A percentile compares a stretch with the other conserved stretches of the same genome.
Evolutionary conservation across 1,140 invertebrate species (phyloP).

Genomic region (Leptoteleia sp.): DNA sequence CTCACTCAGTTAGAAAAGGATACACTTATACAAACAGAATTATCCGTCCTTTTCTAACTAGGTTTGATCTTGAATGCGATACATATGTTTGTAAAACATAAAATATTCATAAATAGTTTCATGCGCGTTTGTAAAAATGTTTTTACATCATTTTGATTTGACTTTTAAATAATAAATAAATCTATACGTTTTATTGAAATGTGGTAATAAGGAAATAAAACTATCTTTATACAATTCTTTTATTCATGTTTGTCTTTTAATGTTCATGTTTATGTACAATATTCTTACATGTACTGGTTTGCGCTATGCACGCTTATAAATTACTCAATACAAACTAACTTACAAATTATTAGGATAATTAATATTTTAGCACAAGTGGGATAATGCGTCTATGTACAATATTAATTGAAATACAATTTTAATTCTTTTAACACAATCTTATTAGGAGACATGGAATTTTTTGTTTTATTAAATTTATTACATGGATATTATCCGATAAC

Average conservation of each 20-base stretch:
- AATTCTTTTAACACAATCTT: constrained; percentile 20
- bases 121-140: too few species aligned
- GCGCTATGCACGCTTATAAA: constrained; percentile 67
- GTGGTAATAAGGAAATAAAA: constrained; percentile 14
- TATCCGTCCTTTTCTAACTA: too few species aligned
- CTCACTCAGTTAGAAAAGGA: too few species aligned
- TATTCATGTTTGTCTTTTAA: constrained; percentile 50
- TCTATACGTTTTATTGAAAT: too few species aligned
- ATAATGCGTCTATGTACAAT: constrained; percentile 68
- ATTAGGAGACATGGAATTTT: constrained; percentile 10
- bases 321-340: constrained; percentile 64
- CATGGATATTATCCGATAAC: too few species aligned
- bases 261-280: constrained; percentile 70
- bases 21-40: too few species aligned
- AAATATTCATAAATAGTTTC: too few species aligned
- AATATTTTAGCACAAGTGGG: constrained; percentile 67
- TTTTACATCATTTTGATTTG: too few species aligned
- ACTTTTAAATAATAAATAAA: too few species aligned
- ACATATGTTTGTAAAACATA: too few species aligned
- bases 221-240: not conserved
- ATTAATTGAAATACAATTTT: constrained; percentile 56
- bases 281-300: constrained; percentile 70
- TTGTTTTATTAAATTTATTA: constrained; percentile 18
- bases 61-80: too few species aligned
- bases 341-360: constrained; percentile 66